Evolutionary conservation across 2,888 invertebrate species (phyloP), one percentile per base, ranked within the genome.

Genomic region (Drosophila leonis): DNA sequence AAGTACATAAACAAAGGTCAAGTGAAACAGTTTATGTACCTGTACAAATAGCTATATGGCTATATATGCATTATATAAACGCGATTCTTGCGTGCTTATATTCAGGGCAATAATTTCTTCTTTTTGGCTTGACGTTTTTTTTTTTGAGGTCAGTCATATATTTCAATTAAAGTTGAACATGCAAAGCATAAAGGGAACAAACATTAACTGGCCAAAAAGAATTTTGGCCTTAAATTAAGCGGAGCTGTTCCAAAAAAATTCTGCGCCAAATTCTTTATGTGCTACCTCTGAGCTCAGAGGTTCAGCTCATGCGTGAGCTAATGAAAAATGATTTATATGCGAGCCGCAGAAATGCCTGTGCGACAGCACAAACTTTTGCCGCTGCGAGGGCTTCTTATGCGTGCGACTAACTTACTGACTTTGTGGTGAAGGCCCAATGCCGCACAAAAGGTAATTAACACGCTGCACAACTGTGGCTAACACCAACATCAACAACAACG

Each of bases 291-390:
- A 35, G 54, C 13, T 39, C 37, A 15, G 33, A 27, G 54, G 41
- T 35, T 66, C 35, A 49, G 55, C 72, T 68, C 82, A 83, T 80
- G 77, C 78, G 80, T 78, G 76, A 75, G 72, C 71, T 80, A 84
- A 89, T 87, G 80, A 87, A 83, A 82, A 66, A 78, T 89, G 88
- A 89, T 89, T 86, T 89, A 89, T 89, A 56, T 65, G 37, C 65
- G 65, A 65, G 67, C 51, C 62, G 69, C 73, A 73, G 59, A 60
- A 63, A 83, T 77, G 66, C 74, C 65, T 72, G 42, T 54, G 59
- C 39, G 59, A 49, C 37, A 52, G 52, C 51, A 42, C n/a, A 35
- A 74, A 65, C 64, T 72, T 72, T 68, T 68, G 62, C 63, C 67
- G 56, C 65, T 52, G 35, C 46, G 33, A 57, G 57, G 61, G 62